Evolutionary conservation across 2,888 invertebrate genomes (phyloP).

Genomic region (Ctena decussata): DNA sequence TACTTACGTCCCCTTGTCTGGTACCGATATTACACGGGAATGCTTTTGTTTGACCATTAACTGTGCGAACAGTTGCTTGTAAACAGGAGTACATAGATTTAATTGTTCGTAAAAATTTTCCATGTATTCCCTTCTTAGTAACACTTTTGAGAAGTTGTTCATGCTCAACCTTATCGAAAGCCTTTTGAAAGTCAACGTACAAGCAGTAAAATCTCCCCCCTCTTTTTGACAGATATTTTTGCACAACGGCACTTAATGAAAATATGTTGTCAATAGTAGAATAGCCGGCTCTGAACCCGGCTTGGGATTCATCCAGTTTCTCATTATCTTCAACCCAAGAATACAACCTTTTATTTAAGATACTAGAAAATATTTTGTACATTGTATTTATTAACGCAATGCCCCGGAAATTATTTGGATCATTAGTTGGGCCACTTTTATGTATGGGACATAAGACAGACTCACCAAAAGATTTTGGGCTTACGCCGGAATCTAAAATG

Average conservation of each 20-base stretch:
- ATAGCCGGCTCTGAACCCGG: conserved; percentile 36
- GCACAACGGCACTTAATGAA: conserved; percentile 19
- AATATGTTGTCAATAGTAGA: conserved; percentile 44
- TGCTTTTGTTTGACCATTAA: background rate
- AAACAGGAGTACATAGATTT: conserved; percentile 28
- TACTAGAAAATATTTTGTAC: conserved; percentile 33
- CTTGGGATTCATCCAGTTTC: conserved; percentile 36
- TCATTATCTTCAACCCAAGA: conserved; percentile 31
- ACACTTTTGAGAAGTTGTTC: conserved; percentile 26
- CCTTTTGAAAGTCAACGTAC: conserved; percentile 46
- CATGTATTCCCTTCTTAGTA: conserved; percentile 20
- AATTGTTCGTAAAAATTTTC: conserved; percentile 26
- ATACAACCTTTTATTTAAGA: conserved; percentile 42
- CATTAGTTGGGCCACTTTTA: conserved; percentile 44
- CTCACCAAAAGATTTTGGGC: conserved; percentile 11
- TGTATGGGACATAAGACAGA: conserved; percentile 36
- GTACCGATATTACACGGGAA: conserved; percentile 20
- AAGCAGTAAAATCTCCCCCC: conserved; percentile 31
- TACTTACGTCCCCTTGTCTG: conserved; percentile 6
- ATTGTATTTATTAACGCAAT: conserved; percentile 47
- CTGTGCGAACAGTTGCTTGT: conserved; percentile 18
- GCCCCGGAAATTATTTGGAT: conserved; percentile 50
- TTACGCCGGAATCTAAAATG: conserved; percentile 25
- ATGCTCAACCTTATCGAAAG: conserved; percentile 43
- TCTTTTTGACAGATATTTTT: conserved; percentile 22